phyloP scores from a whole-genome alignment of 2,113 vertebrate genomes.

The Etheostoma cragini region DNA sequence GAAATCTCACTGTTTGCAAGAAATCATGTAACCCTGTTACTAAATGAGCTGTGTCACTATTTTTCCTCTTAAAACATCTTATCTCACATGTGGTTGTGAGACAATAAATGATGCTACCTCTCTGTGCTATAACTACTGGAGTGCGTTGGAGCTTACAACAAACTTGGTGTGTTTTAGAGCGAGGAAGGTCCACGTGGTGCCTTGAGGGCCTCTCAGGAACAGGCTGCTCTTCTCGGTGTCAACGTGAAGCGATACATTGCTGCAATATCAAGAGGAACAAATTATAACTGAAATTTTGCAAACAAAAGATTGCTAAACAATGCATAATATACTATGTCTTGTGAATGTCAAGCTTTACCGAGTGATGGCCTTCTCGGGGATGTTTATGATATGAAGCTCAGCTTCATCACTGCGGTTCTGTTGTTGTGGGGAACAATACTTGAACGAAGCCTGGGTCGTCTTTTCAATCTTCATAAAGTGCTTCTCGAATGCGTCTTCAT shows the following conservation, averaged over 20 bases:
- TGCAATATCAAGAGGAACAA: constrained; percentile 51
- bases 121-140: neutral
- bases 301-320: neutral
- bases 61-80: neutral
- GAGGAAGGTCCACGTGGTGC: constrained; percentile 77
- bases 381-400: constrained; percentile 83
- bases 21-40: neutral
- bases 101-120: neutral
- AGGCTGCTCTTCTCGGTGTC: constrained; percentile 28
- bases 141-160: constrained; percentile 57
- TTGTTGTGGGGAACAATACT: constrained; percentile 61
- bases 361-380: constrained; percentile 67
- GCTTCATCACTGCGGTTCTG: neutral
- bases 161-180: constrained; percentile 11
- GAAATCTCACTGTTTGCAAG: neutral
- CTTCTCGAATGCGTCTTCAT: constrained; percentile 63
- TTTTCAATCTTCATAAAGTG: constrained; percentile 40
- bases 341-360: constrained; percentile 63
- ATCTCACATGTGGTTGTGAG: neutral
- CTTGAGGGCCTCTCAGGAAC: constrained; percentile 79
- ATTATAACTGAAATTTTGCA: neutral
- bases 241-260: constrained; percentile 71
- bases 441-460: rapidly evolving
- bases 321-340: neutral
- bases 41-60: neutral